Evolutionary conservation across 2,888 invertebrate genomes (phyloP).

Genomic region (Clivina fossor): DNA sequence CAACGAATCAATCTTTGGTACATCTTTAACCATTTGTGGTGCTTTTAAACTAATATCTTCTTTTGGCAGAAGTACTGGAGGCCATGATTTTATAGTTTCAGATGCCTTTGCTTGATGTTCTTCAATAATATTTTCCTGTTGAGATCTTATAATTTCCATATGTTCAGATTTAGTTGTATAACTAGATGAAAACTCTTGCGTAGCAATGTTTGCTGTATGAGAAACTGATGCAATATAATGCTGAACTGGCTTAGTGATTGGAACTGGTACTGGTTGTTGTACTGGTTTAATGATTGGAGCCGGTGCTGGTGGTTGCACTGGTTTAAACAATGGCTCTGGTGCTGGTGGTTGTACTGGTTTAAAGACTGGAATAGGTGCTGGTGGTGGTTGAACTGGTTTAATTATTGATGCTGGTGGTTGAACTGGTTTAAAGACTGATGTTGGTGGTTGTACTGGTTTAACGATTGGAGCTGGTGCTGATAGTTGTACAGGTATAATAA

Average conservation of each 20-base stretch:
- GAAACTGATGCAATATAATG: conserved; percentile 53
- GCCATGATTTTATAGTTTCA: conserved; percentile 56
- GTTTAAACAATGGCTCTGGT: neutral
- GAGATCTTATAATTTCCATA: conserved; percentile 34
- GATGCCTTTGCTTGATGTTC: conserved; percentile 53
- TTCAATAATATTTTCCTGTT: conserved; percentile 48
- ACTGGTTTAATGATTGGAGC: conserved; percentile 35
- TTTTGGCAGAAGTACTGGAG: conserved; percentile 46
- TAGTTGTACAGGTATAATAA: conserved; percentile 3
- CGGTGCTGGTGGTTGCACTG: conserved; percentile 17
- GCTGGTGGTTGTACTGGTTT: neutral
- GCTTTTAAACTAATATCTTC: conserved; percentile 53
- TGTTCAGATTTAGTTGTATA: conserved; percentile 41
- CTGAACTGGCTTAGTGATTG: conserved; percentile 40
- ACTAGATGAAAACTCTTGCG: conserved; percentile 46
- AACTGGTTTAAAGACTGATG: conserved; percentile 10
- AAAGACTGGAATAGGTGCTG: conserved; percentile 5
- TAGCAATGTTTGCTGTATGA: conserved; percentile 50
- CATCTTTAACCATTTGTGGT: conserved; percentile 54
- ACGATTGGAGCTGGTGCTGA: conserved; percentile 35
- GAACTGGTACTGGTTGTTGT: conserved; percentile 24
- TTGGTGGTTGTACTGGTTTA: conserved; percentile 27
- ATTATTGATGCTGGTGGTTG: conserved; percentile 2
- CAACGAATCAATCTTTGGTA: conserved; percentile 44
- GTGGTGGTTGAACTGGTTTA: neutral